Base-by-base conservation (phyloP, 2,888 invertebrate genomes). In the Biston betularia region DNA sequence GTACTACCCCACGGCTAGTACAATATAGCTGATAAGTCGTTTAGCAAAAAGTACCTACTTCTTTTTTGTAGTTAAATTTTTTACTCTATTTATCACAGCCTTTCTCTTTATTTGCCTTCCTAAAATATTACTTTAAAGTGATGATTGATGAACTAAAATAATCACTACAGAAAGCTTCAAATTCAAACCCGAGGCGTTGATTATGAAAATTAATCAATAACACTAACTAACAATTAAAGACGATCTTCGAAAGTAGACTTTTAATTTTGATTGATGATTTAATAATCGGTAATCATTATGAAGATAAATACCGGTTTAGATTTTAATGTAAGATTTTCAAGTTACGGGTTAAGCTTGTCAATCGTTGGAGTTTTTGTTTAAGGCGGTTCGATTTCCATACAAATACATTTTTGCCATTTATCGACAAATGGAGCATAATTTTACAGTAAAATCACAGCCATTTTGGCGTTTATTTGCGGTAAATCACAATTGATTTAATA, bases 191-290 rank as follows among this genome's bases (percentile, higher is more conserved):
- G 3, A 66, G 53, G 59, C 50, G 62, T 65, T 65, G 61, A 70
- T 69, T 66, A 72, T 61, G 45, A 63, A 72, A 69, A 82, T 83
- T 82, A 81, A 86, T 83, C 86, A 85, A 84, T 85, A 82, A 50
- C 40, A 38, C 54, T 44, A 80, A 70, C 75, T 75, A 63, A 77
- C 79, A 86, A 88, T 89, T 88, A 88, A 74, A 63, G 33, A 59
- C 63, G 65, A 72, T 77, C 77, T 73, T 65, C 71, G 63, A 72
- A 69, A 63, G 68, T 55, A 72, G 65, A 69, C 58, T 69, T 76
- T 79, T 80, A 80, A 84, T 83, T 75, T 76, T 83, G 88, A 89
- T 88, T 85, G 89, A 89, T 89, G 86, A 84, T 84, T 78, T 88
- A 86, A 88, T 88, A 86, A 86, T 84, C 79, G 75, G 74, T 76